These are phyloP conservation scores for Mastigias papua DNA, from an alignment of 30 jellyfish, hydroid and myxozoan species.

Conservation along the genomic window DNA sequence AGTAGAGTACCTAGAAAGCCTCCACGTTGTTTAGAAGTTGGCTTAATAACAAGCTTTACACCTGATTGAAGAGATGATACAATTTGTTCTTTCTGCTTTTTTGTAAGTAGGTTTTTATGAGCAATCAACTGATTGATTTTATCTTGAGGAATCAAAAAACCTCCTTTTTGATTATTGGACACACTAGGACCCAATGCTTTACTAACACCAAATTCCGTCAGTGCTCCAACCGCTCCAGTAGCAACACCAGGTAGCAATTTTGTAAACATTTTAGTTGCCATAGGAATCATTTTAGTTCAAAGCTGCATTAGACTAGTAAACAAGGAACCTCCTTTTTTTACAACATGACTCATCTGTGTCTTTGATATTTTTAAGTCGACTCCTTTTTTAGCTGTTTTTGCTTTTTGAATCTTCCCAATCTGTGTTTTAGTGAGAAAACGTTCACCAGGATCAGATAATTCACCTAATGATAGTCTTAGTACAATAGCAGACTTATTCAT, in stretches of 20 bases:
- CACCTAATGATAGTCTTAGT: slow-evolving; percentile 30
- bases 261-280: too few species aligned
- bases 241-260: slow-evolving; percentile 39
- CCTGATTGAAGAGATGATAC: slow-evolving; percentile 64
- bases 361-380: slow-evolving; percentile 40
- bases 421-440: slow-evolving; percentile 61
- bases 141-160: slow-evolving; percentile 29
- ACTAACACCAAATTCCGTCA: slow-evolving; percentile 39
- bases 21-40: slow-evolving; percentile 42
- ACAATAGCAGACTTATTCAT: slow-evolving; percentile 39
- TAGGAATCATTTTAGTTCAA: slow-evolving; percentile 36
- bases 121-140: slow-evolving; percentile 40
- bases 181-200: slow-evolving; percentile 49
- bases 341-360: slow-evolving; percentile 52
- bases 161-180: slow-evolving; percentile 20
- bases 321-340: slow-evolving; percentile 59
- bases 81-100: slow-evolving; percentile 50
- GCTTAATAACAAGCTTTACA: slow-evolving; percentile 44
- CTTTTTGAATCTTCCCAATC: slow-evolving; percentile 43
- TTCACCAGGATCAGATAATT: slow-evolving; percentile 51
- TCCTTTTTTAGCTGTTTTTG: slow-evolving; percentile 31
- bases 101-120: slow-evolving; percentile 45
- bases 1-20: slow-evolving; percentile 53
- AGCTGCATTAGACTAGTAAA: slow-evolving; percentile 34
- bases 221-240: slow-evolving; percentile 28